Evolutionary conservation across 2,797 vertebrate genomes (phyloP).

Genomic region (Muscicapa striata): DNA sequence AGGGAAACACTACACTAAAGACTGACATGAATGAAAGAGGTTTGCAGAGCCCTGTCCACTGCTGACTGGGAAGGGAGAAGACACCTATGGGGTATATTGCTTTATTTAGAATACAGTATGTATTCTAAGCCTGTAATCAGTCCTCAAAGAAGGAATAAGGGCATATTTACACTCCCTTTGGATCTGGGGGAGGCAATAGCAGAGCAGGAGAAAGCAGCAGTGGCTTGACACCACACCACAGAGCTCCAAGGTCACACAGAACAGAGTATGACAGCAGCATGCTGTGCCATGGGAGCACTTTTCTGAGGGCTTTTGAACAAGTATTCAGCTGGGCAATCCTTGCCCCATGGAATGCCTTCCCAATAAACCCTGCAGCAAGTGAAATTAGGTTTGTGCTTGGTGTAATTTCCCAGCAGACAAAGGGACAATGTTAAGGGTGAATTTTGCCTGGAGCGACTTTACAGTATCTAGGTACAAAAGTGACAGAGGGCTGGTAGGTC

Average conservation of each 20-base stretch:
- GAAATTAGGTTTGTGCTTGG: neutral
- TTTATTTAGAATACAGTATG: neutral
- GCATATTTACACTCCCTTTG: neutral
- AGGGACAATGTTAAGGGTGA: neutral
- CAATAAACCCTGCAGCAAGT: neutral
- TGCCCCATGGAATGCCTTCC: fast-evolving
- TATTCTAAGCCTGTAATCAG: neutral
- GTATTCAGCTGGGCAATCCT: neutral
- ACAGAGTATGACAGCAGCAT: neutral
- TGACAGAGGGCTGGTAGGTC: neutral
- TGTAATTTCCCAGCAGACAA: neutral
- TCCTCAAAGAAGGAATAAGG: neutral
- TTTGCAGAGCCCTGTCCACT: neutral
- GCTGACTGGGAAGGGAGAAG: neutral
- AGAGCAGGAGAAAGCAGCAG: neutral
- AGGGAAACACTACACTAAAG: neutral
- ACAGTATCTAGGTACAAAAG: neutral
- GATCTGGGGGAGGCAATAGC: neutral
- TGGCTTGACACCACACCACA: neutral
- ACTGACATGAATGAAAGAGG: neutral
- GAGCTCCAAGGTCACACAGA: neutral
- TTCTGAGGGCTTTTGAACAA: neutral
- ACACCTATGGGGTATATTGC: neutral
- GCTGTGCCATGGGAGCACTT: neutral
- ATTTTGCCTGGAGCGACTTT: neutral